Evolutionary conservation across 2,113 vertebrate genomes (phyloP).

Genomic region (Motacilla alba): DNA sequence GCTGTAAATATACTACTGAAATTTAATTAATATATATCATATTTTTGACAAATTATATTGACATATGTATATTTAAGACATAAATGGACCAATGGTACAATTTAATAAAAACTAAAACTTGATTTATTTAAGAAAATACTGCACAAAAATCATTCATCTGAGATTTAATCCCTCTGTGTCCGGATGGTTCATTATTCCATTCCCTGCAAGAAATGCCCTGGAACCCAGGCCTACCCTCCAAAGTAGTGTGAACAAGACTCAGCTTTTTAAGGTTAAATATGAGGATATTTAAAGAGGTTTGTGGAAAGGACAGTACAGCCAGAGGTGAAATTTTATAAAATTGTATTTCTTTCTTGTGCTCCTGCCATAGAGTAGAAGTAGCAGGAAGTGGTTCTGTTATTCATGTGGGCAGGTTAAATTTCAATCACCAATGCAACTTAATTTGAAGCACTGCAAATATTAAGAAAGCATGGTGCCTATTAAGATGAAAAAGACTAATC

Average conservation of each 20-base stretch:
- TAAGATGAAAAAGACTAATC: not conserved
- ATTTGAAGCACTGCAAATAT: not conserved
- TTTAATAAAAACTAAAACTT: not conserved
- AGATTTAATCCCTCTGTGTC: not conserved
- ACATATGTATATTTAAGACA: not conserved
- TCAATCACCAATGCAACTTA: not conserved
- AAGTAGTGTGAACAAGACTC: not conserved
- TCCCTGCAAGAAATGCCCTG: not conserved
- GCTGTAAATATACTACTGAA: not conserved
- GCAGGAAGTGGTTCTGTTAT: not conserved
- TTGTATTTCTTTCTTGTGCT: not conserved
- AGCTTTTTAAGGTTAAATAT: not conserved
- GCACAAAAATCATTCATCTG: not conserved
- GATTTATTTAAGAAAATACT: not conserved
- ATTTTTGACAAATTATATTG: not conserved
- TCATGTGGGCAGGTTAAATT: not conserved
- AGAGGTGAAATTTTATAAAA: not conserved
- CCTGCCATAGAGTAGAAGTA: not conserved
- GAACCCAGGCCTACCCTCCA: not conserved
- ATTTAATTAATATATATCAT: not conserved
- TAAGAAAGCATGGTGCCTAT: not conserved
- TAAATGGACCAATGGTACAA: not conserved
- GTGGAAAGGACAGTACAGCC: accelerated
- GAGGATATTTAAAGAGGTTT: not conserved
- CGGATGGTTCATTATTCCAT: not conserved